A percentile compares a stretch with the other conserved stretches of the same genome.
Evolutionary conservation across 2,113 vertebrate species (phyloP).

Genomic region (Panthera leo): DNA sequence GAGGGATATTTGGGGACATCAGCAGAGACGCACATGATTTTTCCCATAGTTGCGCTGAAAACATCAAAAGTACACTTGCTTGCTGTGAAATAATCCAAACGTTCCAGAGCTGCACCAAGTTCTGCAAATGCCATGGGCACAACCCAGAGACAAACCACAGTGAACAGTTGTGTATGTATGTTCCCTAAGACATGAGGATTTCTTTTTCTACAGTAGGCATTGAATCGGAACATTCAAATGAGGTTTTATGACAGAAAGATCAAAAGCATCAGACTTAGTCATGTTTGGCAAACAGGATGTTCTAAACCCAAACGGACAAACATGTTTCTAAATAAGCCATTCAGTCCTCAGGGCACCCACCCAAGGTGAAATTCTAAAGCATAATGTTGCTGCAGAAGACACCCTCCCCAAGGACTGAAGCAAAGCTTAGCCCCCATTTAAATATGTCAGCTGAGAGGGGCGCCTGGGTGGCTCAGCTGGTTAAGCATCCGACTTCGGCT

Average conservation of each 20-base stretch:
- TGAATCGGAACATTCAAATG: not conserved
- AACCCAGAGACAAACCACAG: not conserved
- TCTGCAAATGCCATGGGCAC: accelerated
- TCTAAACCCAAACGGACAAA: not conserved
- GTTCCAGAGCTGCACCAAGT: not conserved
- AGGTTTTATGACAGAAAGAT: not conserved
- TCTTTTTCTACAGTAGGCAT: not conserved
- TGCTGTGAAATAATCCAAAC: not conserved
- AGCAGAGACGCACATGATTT: not conserved
- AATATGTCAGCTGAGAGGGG: not conserved
- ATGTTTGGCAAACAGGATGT: not conserved
- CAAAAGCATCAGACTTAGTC: not conserved
- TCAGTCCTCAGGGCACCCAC: not conserved
- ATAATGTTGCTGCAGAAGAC: not conserved
- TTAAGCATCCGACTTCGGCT: too few relatives aligned
- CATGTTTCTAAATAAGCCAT: not conserved
- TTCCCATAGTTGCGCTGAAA: not conserved
- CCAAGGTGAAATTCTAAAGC: not conserved
- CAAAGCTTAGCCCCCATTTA: not conserved
- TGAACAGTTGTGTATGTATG: not conserved
- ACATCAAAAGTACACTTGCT: not conserved
- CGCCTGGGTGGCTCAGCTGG: too few relatives aligned
- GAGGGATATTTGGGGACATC: not conserved
- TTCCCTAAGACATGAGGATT: not conserved
- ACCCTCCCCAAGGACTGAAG: not conserved